Evolutionary conservation across 2,888 invertebrate species (phyloP), one percentile per base, ranked within the genome.

Genomic region (Campopleginae sp.): DNA sequence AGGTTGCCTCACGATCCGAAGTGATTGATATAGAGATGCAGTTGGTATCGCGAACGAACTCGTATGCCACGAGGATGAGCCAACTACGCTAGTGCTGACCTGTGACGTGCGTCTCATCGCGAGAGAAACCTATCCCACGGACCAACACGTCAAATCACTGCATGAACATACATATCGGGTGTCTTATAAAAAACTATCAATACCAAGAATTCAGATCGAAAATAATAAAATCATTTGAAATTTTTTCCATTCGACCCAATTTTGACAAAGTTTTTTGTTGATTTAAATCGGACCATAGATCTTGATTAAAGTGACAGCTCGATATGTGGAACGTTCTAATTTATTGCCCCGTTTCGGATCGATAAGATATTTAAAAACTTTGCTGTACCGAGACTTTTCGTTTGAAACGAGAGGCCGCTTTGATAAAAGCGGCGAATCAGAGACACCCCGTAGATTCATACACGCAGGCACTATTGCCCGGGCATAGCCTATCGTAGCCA

Each of bases 1-100:
- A 42, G 48, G 42, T 72, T 74, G 44, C 68, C 71, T 46, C 90
- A 90, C 88, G 90, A 88, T 88, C 90, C 89, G 85, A 91, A 91
- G 92, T 93, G 93, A 93, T 93, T 93, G 93, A 93, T 93, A 93
- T 93, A 93, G 93, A 93, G 93, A 92, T 91, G 91, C 90, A 92
- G 91, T 92, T 90, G 90, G 89, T 91, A 91, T 90, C 63, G 82
- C 71, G 78, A 58, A 68, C 44, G 38, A 54, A 70, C 31, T 58
- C 63, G 38, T 31, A 51, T 51, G 48, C 63, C 51, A 44, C 82
- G 65, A 78, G 78, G 83, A 72, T 77, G 91, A 88, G 89, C 91
- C 91, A 91, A 92, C 92, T 90, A 90, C 42, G 79, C 87, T 90
- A 92, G 90, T 93, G 93, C 93, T 93, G 93, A 93, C 92, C 92